Base-by-base conservation (phyloP, 92 coral and sea anemone genomes). In the Meandrina meandrites region DNA sequence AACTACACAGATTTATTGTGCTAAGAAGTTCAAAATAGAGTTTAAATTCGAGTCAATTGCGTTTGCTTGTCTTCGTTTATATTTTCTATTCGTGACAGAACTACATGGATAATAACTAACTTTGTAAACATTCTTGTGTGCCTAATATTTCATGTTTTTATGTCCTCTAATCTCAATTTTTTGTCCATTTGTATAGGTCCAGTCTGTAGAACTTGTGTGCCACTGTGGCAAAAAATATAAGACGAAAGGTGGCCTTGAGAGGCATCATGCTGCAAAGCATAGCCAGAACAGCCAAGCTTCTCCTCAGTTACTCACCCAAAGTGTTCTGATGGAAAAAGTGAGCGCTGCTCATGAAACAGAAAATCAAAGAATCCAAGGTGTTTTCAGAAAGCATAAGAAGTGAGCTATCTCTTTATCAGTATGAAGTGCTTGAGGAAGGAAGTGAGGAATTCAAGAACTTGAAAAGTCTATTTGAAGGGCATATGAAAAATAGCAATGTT, bases 241-340 rank as follows among this genome's bases (percentile, higher is more conserved):
- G 79, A 77, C 89, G 32, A 87, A 48, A 57, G 91, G 89, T 48
- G 94, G 94, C 13, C 71, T 42, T 28, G 57, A 79, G 75, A 60
- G 94, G 30, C 94, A 91, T 75, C 36, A 45, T 58, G 81, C 62
- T 75, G 89, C 90, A 68, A 91, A 91, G 68, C 91, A 88, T 36
- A 64, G 77, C 45, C 86, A 91, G 42, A 36, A 82, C 11, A 53
- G 58, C 2, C 48, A 81, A 30, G 14, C 24, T 3, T 73, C 42
- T 47, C 84, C 86, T 81, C 31, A 57, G 35, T 31, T 31, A 45
- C 76, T 86, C 28, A 86, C 90, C 35, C 76, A 86, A 76, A 71
- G 17, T 5, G 73, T 86, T 17, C 86, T 81, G 32, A 57, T 40
- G 27, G 71, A 85, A 75, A 71, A 78, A 37, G 91, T 91, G 27